phyloP scores from a whole-genome alignment of 2,888 invertebrate species.

The Antheraea assamensis region DNA sequence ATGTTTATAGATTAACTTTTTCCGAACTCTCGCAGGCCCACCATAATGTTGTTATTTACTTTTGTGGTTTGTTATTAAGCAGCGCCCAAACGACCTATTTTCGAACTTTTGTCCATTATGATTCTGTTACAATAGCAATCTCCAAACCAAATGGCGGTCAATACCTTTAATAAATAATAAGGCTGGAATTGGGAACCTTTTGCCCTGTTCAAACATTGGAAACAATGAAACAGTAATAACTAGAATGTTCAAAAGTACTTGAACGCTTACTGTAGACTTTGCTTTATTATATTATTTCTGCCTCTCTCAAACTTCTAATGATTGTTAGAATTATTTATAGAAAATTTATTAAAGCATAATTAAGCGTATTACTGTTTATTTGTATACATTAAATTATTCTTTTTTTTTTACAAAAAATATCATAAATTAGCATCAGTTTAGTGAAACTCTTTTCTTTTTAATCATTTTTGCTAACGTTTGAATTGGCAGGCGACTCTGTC shows the following conservation, averaged over 20 bases:
- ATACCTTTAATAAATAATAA: conserved; percentile 49
- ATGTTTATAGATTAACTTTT: conserved; percentile 17
- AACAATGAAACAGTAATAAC: conserved; percentile 40
- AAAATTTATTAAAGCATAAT: conserved; percentile 11
- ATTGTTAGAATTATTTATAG: conserved; percentile 15
- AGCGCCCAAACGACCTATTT: conserved; percentile 33
- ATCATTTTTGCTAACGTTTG: too few relatives aligned
- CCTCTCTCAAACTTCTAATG: conserved; percentile 18
- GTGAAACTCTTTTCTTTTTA: too few relatives aligned
- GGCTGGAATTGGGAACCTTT: conserved; percentile 40
- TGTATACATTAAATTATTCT: neutral
- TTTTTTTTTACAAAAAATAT: neutral
- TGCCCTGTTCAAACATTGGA: conserved; percentile 40
- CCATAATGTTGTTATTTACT: conserved; percentile 20
- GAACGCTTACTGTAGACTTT: conserved; percentile 26
- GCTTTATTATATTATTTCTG: conserved; percentile 27
- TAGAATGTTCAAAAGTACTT: conserved; percentile 35
- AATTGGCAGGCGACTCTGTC: too few relatives aligned
- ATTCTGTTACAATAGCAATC: conserved; percentile 46
- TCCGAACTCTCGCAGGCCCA: conserved; percentile 13
- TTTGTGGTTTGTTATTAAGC: conserved; percentile 36
- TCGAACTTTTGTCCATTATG: conserved; percentile 43
- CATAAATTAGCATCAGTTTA: neutral
- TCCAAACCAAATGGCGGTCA: conserved; percentile 42
- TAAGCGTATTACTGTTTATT: too few relatives aligned